Percentiles rank a stretch among this genome's conserved stretches.
phyloP scores from a whole-genome alignment of 2,113 vertebrate species.

The Mus musculus region DNA sequence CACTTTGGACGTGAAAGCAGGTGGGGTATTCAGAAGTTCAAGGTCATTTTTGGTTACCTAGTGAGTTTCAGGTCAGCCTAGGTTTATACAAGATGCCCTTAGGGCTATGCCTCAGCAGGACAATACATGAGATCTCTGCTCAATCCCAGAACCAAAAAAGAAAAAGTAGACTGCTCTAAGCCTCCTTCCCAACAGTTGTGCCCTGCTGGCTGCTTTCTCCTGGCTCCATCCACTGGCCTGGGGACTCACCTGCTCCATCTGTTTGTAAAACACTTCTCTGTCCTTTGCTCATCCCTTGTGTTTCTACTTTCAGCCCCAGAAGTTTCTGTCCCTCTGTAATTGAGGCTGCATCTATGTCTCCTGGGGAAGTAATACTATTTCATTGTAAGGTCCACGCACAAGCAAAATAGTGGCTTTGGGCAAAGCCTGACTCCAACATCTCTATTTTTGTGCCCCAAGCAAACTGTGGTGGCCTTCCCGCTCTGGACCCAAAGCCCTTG shows the following conservation, averaged over 20 bases:
- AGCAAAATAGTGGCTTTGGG: neutral
- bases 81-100: neutral
- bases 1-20: neutral
- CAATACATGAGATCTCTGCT: neutral
- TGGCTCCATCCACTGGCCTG: neutral
- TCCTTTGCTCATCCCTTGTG: neutral
- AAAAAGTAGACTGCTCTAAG: neutral
- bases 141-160: neutral
- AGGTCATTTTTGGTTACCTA: neutral
- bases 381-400: neutral
- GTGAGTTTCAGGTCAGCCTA: neutral
- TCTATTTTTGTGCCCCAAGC: neutral
- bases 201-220: neutral
- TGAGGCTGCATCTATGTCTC: neutral
- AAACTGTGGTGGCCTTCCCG: neutral
- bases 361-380: neutral
- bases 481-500: neutral
- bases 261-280: constrained; percentile 31
- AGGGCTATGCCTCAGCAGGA: neutral
- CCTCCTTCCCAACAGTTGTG: neutral
- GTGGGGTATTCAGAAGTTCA: neutral
- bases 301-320: neutral
- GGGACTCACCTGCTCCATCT: neutral
- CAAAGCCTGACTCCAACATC: neutral
- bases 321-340: neutral